A percentile compares a stretch with the other conserved stretches of the same genome.
Conservation (phyloP, 2,888 invertebrate genomes). For the Zygothrica quintamaculata region DNA sequence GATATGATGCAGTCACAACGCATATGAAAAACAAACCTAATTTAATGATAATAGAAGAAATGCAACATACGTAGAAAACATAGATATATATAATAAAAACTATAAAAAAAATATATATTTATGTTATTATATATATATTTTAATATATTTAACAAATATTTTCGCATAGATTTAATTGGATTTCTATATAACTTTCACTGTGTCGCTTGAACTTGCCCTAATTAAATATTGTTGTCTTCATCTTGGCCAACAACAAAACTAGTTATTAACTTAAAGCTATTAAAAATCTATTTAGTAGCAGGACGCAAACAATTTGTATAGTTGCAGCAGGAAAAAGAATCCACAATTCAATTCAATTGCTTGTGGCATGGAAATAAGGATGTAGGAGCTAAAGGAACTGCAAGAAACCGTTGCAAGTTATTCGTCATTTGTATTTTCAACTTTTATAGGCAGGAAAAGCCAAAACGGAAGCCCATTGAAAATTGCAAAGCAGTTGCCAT, state of each 20-base stretch:
- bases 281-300: conserved; percentile 64
- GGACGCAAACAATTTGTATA: conserved; percentile 67
- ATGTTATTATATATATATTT: no score
- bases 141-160: no score
- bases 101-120: no score
- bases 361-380: background rate
- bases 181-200: conserved; percentile 18
- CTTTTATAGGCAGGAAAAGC: conserved; percentile 54
- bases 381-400: background rate
- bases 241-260: conserved; percentile 19
- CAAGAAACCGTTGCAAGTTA: conserved; percentile 33
- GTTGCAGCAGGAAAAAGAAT: conserved; percentile 57
- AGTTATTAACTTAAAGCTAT: no score
- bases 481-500: conserved; percentile 37
- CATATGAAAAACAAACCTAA: conserved; percentile 10
- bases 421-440: conserved; percentile 49
- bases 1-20: conserved; percentile 56
- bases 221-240: conserved; percentile 25
- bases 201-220: conserved; percentile 9
- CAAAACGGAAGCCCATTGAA: conserved; percentile 45
- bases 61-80: background rate
- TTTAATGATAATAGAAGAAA: conserved; percentile 6
- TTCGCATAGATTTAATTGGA: no score
- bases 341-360: conserved; percentile 62
- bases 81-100: background rate